These are phyloP conservation scores for Smutsia gigantea DNA, from an alignment of 2,797 vertebrate genomes.

Conservation along the genomic window DNA sequence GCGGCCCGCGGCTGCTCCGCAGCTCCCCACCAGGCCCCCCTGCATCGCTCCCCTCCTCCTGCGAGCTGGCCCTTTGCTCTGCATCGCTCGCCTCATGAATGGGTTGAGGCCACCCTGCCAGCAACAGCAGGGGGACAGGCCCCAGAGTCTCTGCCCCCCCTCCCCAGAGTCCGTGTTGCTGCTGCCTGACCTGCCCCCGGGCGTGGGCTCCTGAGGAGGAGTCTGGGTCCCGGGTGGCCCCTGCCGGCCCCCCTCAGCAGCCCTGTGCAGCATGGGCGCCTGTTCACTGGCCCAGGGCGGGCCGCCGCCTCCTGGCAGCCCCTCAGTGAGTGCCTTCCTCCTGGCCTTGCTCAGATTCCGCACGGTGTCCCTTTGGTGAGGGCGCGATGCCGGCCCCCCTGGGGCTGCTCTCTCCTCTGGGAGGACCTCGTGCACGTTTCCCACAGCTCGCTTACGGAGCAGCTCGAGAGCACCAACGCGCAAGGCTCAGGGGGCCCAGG, in stretches of 20 bases:
- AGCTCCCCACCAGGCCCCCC: accelerated
- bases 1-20: background rate
- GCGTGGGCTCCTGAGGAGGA: background rate
- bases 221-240: background rate
- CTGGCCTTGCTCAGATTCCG: background rate
- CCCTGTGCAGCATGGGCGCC: background rate
- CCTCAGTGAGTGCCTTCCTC: background rate
- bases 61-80: too few relatives aligned
- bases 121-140: background rate
- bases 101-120: background rate
- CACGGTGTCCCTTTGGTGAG: background rate
- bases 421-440: background rate
- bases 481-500: too few relatives aligned
- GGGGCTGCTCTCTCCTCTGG: background rate
- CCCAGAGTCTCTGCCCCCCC: background rate
- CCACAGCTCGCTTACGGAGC: accelerated
- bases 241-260: background rate
- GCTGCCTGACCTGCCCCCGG: background rate
- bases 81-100: accelerated
- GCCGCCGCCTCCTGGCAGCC: background rate
- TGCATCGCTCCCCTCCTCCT: background rate
- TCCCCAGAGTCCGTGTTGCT: background rate
- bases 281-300: background rate
- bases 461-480: background rate
- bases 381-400: accelerated